phyloP scores from a whole-genome alignment of 2,888 invertebrate genomes.

The Tetanocera ferruginea region DNA sequence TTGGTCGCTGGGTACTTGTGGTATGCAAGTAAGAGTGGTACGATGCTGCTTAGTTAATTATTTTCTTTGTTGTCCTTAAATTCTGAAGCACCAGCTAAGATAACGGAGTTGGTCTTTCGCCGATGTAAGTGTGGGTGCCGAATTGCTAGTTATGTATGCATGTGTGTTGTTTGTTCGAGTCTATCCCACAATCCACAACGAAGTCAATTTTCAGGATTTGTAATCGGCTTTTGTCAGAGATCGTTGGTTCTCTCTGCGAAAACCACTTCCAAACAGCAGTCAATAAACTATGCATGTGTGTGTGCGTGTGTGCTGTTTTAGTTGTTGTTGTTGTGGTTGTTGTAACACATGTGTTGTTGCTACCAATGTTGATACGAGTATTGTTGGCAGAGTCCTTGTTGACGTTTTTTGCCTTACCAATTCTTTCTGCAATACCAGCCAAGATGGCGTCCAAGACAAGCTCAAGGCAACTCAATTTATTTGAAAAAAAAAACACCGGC shows the following conservation, averaged over 20 bases:
- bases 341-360: not conserved
- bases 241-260: conserved; percentile 55
- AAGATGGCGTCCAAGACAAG: conserved; percentile 35
- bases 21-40: too few species aligned
- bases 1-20: too few species aligned
- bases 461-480: conserved; percentile 12
- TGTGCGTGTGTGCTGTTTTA: conserved; percentile 24
- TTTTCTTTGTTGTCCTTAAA: too few species aligned
- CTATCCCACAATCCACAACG: conserved; percentile 42
- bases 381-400: conserved; percentile 23
- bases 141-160: not conserved
- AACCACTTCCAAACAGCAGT: conserved; percentile 64
- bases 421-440: not conserved
- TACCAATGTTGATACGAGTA: not conserved
- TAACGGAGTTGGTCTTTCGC: too few species aligned
- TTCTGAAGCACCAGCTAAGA: too few species aligned
- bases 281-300: conserved; percentile 58
- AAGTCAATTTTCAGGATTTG: conserved; percentile 66
- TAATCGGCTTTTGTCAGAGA: conserved; percentile 55
- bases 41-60: too few species aligned
- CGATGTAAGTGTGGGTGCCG: not conserved
- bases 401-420: not conserved
- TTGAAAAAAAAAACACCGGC: conserved; percentile 16
- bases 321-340: conserved; percentile 16
- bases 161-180: conserved; percentile 8